Evolutionary conservation across 2,888 invertebrate genomes (phyloP), one percentile per base, ranked within the genome.

Genomic region (Odontocolon sp.): DNA sequence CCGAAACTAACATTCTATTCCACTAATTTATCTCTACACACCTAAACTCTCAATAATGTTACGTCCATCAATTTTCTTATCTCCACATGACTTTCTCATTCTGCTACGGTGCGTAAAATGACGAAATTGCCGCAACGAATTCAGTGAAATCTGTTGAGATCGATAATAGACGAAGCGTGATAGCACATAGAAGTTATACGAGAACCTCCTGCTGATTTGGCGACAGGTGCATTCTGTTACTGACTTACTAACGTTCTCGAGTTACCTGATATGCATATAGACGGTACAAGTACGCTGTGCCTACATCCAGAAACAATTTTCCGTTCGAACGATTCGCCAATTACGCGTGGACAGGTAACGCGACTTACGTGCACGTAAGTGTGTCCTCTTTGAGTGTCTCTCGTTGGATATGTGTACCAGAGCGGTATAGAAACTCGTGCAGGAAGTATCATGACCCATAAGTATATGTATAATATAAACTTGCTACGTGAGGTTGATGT

Each of bases 311-410:
- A 8, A 33, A 26, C 56, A 59, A 76, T 76, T 76, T 76, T 76
- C 70, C 76, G 66, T 70, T 76, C 23, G 70, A 61, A 66, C 64
- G 70, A 70, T 40, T 76, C 61, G 70, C 59, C 76, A 70, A 66
- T 76, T 61, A 61, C 31, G n/a, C 33, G 38, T 57, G 69, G 59
- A 66, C 59, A 70, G 40, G 66, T 70, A 66, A 76, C 52, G 70
- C 75, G 75, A 66, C 70, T 66, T 66, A 47, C 64, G 70, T 54
- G 33, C 56, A 59, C 14, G 21, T 69, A 64, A 64, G 38, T 70
- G 59, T 66, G 54, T 66, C 75, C 57, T 45, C 45, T n/a, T 2
- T 21, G 14, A 28, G 26, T 69, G 28, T 36, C 52, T 38, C 23
- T 45, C 28, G 63, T 11, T 36, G 16, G 31, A 38, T 56, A 38